Percentiles rank a stretch among this genome's conserved stretches.
Evolutionary conservation across 2,113 vertebrate genomes (phyloP).

Genomic region (Lagenorhynchus albirostris): DNA sequence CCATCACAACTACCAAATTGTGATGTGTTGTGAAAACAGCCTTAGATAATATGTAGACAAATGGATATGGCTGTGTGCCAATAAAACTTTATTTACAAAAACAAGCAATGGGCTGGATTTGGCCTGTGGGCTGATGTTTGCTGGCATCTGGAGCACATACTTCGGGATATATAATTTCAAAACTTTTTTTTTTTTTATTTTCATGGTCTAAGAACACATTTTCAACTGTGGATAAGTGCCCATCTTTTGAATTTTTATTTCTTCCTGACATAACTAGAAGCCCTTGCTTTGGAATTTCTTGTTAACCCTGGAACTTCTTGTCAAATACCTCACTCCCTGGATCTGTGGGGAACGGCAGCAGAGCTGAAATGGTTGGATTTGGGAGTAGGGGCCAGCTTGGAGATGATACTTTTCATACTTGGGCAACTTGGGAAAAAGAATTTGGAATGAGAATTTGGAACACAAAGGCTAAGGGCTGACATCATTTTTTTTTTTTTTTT

Average conservation of each 20-base stretch:
- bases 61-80: background rate
- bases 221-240: background rate
- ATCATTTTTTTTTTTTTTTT: background rate
- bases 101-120: background rate
- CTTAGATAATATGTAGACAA: background rate
- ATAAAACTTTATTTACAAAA: constrained; percentile 13
- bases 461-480: background rate
- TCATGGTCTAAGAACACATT: background rate
- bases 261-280: background rate
- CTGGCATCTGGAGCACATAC: background rate
- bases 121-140: background rate
- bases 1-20: background rate
- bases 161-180: background rate
- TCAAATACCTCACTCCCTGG: background rate
- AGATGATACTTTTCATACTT: background rate
- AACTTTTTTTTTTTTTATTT: constrained; percentile 8
- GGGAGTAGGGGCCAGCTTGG: no score
- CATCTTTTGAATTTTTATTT: background rate
- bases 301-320: background rate
- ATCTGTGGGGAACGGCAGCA: background rate
- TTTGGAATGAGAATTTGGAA: background rate
- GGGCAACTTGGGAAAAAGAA: background rate
- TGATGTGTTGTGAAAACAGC: background rate
- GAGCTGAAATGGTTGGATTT: background rate
- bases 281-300: background rate